Base-by-base conservation (phyloP, 2,113 vertebrate genomes). In the Brienomyrus brachyistius region DNA sequence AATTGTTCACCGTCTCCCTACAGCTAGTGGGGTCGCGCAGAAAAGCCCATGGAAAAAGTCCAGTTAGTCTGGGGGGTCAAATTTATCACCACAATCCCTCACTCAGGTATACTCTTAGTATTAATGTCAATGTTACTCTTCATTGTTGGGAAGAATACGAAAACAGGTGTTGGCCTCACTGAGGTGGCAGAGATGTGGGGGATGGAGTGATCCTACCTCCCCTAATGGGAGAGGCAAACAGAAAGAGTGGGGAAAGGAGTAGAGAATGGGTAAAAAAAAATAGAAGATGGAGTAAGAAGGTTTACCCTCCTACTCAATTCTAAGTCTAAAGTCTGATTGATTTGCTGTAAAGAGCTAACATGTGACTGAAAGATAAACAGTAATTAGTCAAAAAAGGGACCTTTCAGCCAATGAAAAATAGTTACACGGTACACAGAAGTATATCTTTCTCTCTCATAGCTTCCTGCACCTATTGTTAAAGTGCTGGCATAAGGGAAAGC, bases 81-180 rank as follows among this genome's bases (percentile, higher is more conserved):
- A 91, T 92, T 89, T 91, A 92, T 27, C 13, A 91, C 93, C 94
- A 92, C 94, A 95, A 95, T 95, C 94, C 94, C 88, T 92, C 91
- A 93, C 92, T 93, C 92, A 93, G 92, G 91, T 89, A 92, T 91
- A 90, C 93, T 92, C 93, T 94, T 93, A 94, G 94, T 93, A 94
- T 94, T 93, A 94, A 92, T 93, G 94, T 95, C 94, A 94, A 93
- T 93, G 93, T 91, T 92, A 92, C 92, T 93, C 86, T 35, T 93
- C 94, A 93, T 95, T 94, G 93, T 94, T 90, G 94, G 94, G 94
- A 92, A 93, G 94, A 95, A 94, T 95, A 94, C 93, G 92, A 94
- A 94, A 95, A 93, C 95, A 95, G 94, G 94, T 95, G 94, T 95
- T 94, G 92, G 93, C 88, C 89, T 90, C 92, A 92, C 19, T 93